Conservation (phyloP, 2,888 invertebrate genomes). For the Dorcus hopei region DNA sequence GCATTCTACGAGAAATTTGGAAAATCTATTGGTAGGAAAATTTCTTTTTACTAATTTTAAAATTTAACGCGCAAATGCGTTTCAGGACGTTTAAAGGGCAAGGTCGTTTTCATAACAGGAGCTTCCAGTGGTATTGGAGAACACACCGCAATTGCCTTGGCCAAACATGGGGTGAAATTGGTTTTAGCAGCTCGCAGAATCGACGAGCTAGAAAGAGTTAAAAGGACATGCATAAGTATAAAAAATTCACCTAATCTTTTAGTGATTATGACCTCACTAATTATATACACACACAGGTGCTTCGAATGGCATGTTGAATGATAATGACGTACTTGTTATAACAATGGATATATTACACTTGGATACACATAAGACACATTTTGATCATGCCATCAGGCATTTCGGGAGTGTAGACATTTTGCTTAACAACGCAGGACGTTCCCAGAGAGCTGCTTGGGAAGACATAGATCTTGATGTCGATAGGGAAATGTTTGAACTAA, state of each 20-base stretch:
- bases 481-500: conserved; percentile 69
- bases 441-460: conserved; percentile 72
- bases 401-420: conserved; percentile 74
- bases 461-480: conserved; percentile 70
- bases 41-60: not conserved
- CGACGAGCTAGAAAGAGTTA: conserved; percentile 63
- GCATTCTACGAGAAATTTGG: conserved; percentile 61
- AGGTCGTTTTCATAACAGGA: conserved; percentile 82
- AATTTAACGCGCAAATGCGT: not conserved
- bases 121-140: conserved; percentile 84
- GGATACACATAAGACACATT: conserved; percentile 57
- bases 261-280: conserved; percentile 18
- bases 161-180: conserved; percentile 63
- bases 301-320: conserved; percentile 49
- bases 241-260: not conserved
- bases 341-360: conserved; percentile 65
- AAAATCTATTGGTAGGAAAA: conserved; percentile 54
- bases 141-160: conserved; percentile 64
- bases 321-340: conserved; percentile 64
- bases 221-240: conserved; percentile 59
- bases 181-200: conserved; percentile 66
- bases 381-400: conserved; percentile 61
- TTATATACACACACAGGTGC: conserved; percentile 30
- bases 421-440: conserved; percentile 78
- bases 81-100: conserved; percentile 42